Conservation (phyloP, 2,113 vertebrate species). For the Microcebus ravelobensis region DNA sequence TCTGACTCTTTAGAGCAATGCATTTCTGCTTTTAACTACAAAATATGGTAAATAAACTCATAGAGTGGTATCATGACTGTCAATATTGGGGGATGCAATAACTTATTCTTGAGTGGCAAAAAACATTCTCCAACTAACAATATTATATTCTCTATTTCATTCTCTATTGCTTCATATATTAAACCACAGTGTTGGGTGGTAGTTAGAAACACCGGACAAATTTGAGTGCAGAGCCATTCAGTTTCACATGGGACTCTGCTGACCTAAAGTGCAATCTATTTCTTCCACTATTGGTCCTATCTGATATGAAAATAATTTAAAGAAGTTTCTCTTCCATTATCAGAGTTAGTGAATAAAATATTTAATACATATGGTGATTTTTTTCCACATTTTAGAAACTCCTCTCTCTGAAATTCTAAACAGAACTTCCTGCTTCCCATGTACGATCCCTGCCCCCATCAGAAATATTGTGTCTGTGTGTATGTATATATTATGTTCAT, state of each 20-base stretch:
- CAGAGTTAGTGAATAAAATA: not conserved
- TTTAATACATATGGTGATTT: not conserved
- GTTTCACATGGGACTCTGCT: not conserved
- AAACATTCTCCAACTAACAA: not conserved
- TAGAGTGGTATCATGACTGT: not conserved
- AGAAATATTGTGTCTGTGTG: not conserved
- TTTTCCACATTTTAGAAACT: not conserved
- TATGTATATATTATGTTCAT: not conserved
- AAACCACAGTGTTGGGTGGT: not conserved
- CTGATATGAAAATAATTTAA: not conserved
- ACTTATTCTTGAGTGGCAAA: not conserved
- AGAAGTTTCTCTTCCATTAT: not conserved
- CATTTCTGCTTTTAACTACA: not conserved
- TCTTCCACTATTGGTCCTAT: not conserved
- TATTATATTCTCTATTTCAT: not conserved
- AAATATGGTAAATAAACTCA: not conserved
- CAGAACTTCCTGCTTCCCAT: not conserved
- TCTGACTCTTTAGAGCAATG: not conserved
- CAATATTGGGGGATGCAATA: not conserved
- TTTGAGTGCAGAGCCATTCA: not conserved
- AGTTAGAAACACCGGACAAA: not conserved
- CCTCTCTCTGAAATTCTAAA: not conserved
- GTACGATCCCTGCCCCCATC: accelerated
- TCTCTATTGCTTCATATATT: not conserved
- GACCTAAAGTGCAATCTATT: not conserved